These are phyloP conservation scores for Odontamblyopus lacepedii DNA, from an alignment of 2,797 vertebrate genomes.

Conservation along the genomic window DNA sequence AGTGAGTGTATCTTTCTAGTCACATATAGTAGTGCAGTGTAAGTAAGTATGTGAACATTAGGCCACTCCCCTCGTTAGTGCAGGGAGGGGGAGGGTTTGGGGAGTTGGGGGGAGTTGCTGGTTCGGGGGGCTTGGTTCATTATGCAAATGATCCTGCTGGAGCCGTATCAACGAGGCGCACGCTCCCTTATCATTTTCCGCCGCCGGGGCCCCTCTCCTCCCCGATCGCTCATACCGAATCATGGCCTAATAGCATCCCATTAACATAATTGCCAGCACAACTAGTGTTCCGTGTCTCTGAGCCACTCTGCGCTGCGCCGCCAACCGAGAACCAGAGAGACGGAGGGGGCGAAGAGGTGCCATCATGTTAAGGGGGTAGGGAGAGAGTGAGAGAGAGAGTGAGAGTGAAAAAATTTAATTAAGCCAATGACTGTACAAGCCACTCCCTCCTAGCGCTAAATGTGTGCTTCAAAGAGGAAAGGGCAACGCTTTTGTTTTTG, in stretches of 20 bases:
- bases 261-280: slow-evolving; percentile 99
- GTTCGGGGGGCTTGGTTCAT: slow-evolving; percentile 77
- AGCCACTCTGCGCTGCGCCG: slow-evolving; percentile 91
- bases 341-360: slow-evolving; percentile 30
- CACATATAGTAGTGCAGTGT: slow-evolving; percentile 51
- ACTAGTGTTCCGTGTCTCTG: slow-evolving; percentile 95
- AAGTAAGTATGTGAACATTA: slow-evolving; percentile 67
- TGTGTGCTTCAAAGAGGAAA: slow-evolving; percentile 49
- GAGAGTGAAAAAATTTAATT: slow-evolving; percentile 58
- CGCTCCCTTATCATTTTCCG: slow-evolving; percentile 90
- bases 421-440: slow-evolving; percentile 57
- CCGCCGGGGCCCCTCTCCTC: slow-evolving; percentile 92
- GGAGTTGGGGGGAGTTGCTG: background rate
- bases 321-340: slow-evolving; percentile 69
- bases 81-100: background rate
- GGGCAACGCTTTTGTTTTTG: slow-evolving; percentile 55
- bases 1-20: slow-evolving; percentile 63
- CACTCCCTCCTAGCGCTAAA: slow-evolving; percentile 55
- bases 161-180: slow-evolving; percentile 91
- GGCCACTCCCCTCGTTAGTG: slow-evolving; percentile 79
- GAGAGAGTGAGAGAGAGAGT: background rate
- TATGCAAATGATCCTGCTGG: slow-evolving; percentile 90
- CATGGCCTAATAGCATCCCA: slow-evolving; percentile 99
- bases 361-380: slow-evolving; percentile 9
- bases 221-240: slow-evolving; percentile 94